Percentiles rank a stretch among this genome's conserved stretches.
Evolutionary conservation across 92 coral and sea anemone species (phyloP).

Genomic region (Porites lobata): DNA sequence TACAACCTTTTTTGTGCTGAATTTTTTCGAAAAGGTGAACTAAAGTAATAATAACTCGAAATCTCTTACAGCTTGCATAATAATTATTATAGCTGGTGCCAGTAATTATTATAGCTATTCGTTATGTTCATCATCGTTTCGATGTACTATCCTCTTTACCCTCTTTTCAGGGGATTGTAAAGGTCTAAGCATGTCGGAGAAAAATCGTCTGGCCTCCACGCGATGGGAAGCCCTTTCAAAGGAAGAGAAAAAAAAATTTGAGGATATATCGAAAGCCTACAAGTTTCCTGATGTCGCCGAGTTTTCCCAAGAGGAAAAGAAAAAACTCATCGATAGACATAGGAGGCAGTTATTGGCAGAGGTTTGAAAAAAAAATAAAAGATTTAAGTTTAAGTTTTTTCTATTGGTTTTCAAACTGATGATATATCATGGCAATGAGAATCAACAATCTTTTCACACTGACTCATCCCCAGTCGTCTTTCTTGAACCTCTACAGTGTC

Average conservation of each 20-base stretch:
- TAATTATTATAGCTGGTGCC: neutral
- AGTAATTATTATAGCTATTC: no score
- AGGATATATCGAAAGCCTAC: slow-evolving; percentile 43
- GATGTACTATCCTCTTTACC: no score
- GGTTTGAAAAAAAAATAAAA: neutral
- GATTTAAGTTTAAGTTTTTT: no score
- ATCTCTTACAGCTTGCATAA: no score
- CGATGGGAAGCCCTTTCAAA: slow-evolving; percentile 46
- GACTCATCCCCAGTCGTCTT: no score
- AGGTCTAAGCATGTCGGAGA: neutral
- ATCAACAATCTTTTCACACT: no score
- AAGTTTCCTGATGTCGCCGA: slow-evolving; percentile 48
- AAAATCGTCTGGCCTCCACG: slow-evolving; percentile 42
- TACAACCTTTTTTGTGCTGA: slow-evolving; percentile 30
- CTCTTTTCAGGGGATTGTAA: no score
- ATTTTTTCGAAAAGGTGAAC: neutral
- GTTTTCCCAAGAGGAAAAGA: slow-evolving; percentile 41
- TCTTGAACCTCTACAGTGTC: no score
- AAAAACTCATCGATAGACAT: slow-evolving; percentile 46
- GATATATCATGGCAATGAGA: no score
- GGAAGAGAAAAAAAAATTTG: slow-evolving; percentile 48
- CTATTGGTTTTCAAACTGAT: no score
- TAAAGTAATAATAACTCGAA: neutral
- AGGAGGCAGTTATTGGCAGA: slow-evolving; percentile 42
- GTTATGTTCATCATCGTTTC: no score